phyloP scores from a whole-genome alignment of 2,888 invertebrate species.

The Hecatera dysodea region DNA sequence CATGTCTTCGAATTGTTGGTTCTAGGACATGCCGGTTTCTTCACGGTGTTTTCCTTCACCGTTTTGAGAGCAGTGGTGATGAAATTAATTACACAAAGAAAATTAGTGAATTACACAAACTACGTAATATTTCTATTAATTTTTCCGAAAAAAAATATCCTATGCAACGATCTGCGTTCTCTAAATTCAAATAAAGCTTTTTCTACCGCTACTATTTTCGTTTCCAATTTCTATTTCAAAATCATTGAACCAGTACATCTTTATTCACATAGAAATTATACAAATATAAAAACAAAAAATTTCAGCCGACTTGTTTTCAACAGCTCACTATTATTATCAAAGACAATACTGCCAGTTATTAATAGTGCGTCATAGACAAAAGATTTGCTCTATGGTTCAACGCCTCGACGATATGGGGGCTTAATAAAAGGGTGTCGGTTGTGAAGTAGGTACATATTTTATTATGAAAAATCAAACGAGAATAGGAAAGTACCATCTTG shows the following conservation, averaged over 20 bases:
- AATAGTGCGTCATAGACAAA: constrained; percentile 71
- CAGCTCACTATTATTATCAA: constrained; percentile 40
- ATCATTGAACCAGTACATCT: constrained; percentile 13
- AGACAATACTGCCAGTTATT: constrained; percentile 66
- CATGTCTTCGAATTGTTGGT: too few relatives aligned
- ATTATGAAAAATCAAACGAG: constrained; percentile 28
- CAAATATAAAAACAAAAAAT: constrained; percentile 19
- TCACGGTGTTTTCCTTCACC: too few relatives aligned
- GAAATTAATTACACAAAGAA: too few relatives aligned
- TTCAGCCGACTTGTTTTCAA: constrained; percentile 49
- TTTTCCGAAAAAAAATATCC: too few relatives aligned
- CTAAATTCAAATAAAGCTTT: not conserved
- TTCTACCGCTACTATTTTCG: not conserved
- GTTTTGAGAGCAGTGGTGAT: too few relatives aligned
- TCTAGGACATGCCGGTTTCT: too few relatives aligned
- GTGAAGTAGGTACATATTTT: constrained; percentile 48
- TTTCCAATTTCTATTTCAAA: constrained; percentile 5
- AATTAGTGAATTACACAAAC: too few relatives aligned
- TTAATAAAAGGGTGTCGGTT: constrained; percentile 61
- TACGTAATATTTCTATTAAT: too few relatives aligned
- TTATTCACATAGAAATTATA: constrained; percentile 15
- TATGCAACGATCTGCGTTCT: too few relatives aligned
- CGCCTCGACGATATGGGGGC: constrained; percentile 69
- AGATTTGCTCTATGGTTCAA: constrained; percentile 70
- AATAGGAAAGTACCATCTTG: constrained; percentile 23